A percentile compares a stretch with the other conserved stretches of the same genome.
Conservation (phyloP, 2,888 invertebrate species). For the Chorisops tibialis region DNA sequence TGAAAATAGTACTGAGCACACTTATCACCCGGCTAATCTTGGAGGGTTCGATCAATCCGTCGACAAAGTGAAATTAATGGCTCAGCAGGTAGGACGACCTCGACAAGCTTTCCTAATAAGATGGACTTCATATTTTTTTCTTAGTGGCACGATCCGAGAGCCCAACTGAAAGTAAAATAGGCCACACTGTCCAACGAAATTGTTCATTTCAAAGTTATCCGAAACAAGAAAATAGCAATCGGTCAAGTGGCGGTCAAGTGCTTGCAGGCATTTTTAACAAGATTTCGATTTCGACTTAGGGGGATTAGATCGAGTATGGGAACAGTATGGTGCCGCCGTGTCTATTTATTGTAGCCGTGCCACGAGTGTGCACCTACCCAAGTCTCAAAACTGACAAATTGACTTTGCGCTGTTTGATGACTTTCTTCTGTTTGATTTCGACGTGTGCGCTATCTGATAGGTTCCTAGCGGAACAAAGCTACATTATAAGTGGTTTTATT, state of each 20-base stretch:
- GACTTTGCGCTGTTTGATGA: background rate
- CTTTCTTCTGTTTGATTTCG: background rate
- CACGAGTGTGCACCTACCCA: too few relatives aligned
- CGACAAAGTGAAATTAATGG: background rate
- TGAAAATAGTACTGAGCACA: background rate
- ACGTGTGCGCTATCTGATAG: too few relatives aligned
- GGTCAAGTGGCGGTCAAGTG: conserved; percentile 1
- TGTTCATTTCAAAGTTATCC: background rate
- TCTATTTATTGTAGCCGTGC: background rate
- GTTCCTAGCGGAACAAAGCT: too few relatives aligned
- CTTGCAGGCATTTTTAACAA: background rate
- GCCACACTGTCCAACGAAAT: background rate
- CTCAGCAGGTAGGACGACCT: background rate
- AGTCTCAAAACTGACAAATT: background rate
- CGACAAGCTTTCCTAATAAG: background rate
- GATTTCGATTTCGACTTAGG: background rate
- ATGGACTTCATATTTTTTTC: background rate
- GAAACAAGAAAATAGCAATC: background rate
- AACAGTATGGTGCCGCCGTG: background rate
- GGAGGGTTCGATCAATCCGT: background rate
- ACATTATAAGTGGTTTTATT: too few relatives aligned
- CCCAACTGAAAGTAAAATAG: conserved; percentile 5
- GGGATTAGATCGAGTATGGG: background rate
- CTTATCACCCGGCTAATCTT: background rate
- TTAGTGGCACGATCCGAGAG: too few relatives aligned